Evolutionary conservation across 1,140 invertebrate genomes (phyloP).

Genomic region (Hylaeus volcanicus): DNA sequence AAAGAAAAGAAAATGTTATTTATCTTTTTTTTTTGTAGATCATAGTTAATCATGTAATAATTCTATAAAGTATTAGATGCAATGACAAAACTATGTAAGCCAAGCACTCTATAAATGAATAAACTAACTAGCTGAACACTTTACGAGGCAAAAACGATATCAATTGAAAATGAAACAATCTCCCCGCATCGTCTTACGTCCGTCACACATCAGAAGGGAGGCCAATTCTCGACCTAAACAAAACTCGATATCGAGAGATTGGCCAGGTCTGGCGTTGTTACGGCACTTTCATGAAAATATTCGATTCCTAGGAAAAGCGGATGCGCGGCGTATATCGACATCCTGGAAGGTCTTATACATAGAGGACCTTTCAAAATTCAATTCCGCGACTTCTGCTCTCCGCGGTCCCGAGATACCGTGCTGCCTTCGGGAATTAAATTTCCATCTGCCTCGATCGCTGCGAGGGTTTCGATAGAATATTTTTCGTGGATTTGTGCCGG

Average conservation of each 20-base stretch:
- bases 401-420: conserved; percentile 42
- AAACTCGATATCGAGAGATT: conserved; percentile 16
- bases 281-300: conserved; percentile 26
- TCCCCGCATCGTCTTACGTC: not conserved
- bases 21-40: too few relatives aligned
- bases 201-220: not conserved
- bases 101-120: too few relatives aligned
- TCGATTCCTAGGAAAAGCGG: conserved; percentile 9
- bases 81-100: too few relatives aligned
- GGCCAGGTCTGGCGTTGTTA: conserved; percentile 13
- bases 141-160: not conserved
- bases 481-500: conserved; percentile 31
- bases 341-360: not conserved
- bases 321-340: conserved; percentile 3
- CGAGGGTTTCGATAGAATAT: conserved; percentile 51
- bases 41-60: too few relatives aligned
- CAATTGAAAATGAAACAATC: not conserved
- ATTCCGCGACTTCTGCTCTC: conserved; percentile 48
- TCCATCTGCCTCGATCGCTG: conserved; percentile 58
- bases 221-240: conserved; percentile 13
- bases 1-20: too few relatives aligned
- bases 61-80: too few relatives aligned
- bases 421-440: conserved; percentile 61
- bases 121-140: too few relatives aligned
- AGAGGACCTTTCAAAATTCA: conserved; percentile 58